Percentiles rank a stretch among this genome's conserved stretches.
Conservation (phyloP, 2,797 vertebrate genomes). For the Crenichthys baileyi region DNA sequence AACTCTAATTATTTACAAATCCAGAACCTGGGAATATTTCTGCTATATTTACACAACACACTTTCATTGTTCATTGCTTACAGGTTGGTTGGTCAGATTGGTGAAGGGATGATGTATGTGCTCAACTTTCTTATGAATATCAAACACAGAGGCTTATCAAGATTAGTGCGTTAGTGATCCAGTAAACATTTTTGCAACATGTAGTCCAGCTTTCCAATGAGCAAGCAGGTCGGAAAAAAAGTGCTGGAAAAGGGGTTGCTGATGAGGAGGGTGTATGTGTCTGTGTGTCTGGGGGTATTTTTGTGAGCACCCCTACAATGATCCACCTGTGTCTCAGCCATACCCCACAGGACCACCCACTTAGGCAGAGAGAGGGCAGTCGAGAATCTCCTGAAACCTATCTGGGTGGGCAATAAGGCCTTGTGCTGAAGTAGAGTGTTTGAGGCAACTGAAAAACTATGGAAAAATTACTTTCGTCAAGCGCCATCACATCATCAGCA, state of each 20-base stretch:
- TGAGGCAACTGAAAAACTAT: constrained; percentile 79
- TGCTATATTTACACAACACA: constrained; percentile 67
- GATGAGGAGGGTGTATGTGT: constrained; percentile 41
- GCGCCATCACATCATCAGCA: constrained; percentile 69
- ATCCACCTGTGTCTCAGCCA: constrained; percentile 87
- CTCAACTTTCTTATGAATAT: constrained; percentile 32
- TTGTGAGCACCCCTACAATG: constrained; percentile 85
- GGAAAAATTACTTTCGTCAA: constrained; percentile 70
- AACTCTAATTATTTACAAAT: constrained; percentile 99
- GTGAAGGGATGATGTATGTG: constrained; percentile 30
- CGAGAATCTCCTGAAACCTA: constrained; percentile 84
- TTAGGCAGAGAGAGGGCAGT: constrained; percentile 82
- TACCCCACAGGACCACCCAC: constrained; percentile 87
- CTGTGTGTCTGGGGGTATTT: constrained; percentile 56
- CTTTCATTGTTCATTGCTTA: constrained; percentile 40
- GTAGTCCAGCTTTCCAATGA: constrained; percentile 73
- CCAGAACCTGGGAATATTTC: constrained; percentile 93
- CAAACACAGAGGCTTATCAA: constrained; percentile 53
- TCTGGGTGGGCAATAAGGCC: constrained; percentile 87
- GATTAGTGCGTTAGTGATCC: constrained; percentile 63
- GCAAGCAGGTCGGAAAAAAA: constrained; percentile 57
- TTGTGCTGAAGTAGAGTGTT: constrained; percentile 81
- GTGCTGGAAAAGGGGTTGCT: constrained; percentile 59
- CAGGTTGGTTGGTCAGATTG: constrained; percentile 8
- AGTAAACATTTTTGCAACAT: constrained; percentile 74